Base-by-base conservation (phyloP, 1,140 invertebrate species). In the Drosophila ohnishii region DNA sequence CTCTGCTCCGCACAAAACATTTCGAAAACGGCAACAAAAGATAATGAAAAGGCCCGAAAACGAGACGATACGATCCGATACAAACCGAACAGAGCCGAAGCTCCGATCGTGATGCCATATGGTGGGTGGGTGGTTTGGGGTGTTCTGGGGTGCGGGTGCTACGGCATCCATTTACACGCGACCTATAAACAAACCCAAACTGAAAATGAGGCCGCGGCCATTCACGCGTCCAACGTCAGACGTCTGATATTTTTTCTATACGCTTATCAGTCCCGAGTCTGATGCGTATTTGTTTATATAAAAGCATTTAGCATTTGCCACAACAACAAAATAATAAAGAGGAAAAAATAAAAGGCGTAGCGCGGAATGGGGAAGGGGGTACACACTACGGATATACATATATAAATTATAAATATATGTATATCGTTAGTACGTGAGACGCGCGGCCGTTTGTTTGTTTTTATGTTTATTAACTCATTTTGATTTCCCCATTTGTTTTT, bases 161-260 rank as follows among this genome's bases (percentile, higher is more conserved):
- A 30, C 25, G 61, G 50, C 37, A 64, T 63, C 66, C 64, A 72
- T 77, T 86, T 86, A 72, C 78, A 87, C 83, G 82, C 82, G 83
- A 85, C 82, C 82, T 87, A 85, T 87, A 86, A 85, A 81, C 69
- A 86, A 85, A 64, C 59, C 37, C 62, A n/a, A 72, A 69, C 28
- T 7, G 59, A 75, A 85, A 85, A 69, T 82, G 70, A 69, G 83
- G 83, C 80, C 82, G 83, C 64, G 83, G 83, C 71, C 78, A 62
- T 66, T 67, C 78, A 80, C 81, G 62, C 77, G 76, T 76, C 63
- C 50, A 30, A 74, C 69, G 69, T 56, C 55, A 73, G 71, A 66
- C 57, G 48, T 62, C 51, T 55, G 51, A 55, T 55, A 55, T 55
- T 55, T 53, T 55, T 40, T 59, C 51, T 25, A 25, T 37, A 55